Evolutionary conservation across 2,888 invertebrate genomes (phyloP).

Genomic region (Holacanthella duospinosa): DNA sequence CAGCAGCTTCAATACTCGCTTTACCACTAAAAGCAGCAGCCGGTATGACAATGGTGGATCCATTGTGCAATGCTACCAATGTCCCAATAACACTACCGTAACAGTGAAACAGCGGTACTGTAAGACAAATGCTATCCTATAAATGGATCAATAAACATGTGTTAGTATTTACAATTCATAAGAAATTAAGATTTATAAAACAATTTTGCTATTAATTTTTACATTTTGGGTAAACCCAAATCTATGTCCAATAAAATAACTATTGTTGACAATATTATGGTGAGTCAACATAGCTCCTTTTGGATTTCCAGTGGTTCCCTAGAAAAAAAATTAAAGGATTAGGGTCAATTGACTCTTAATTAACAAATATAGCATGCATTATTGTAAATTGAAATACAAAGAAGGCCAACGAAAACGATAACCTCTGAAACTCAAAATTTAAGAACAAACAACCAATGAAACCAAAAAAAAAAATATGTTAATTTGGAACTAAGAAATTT

Average conservation of each 20-base stretch:
- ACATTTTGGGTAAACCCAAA: slow-evolving; percentile 23
- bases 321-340: slow-evolving; percentile 59
- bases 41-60: neutral
- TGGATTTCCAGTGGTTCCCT: slow-evolving; percentile 46
- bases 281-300: slow-evolving; percentile 45
- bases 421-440: neutral
- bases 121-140: slow-evolving; percentile 9
- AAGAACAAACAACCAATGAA: too few relatives aligned
- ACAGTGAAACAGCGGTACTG: slow-evolving; percentile 8
- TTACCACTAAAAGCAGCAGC: neutral
- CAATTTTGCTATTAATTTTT: neutral
- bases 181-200: neutral
- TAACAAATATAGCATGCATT: neutral
- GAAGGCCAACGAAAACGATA: too few relatives aligned
- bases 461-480: neutral
- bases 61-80: neutral
- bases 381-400: neutral
- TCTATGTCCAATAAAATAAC: slow-evolving; percentile 41
- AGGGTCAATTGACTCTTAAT: slow-evolving; percentile 64
- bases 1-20: neutral
- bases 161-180: neutral
- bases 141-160: neutral
- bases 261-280: slow-evolving; percentile 47
- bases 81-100: slow-evolving; percentile 7
- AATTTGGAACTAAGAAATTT: too few relatives aligned